Base-by-base conservation (phyloP, 2,888 invertebrate species). In the Luffia ferchaultella region DNA sequence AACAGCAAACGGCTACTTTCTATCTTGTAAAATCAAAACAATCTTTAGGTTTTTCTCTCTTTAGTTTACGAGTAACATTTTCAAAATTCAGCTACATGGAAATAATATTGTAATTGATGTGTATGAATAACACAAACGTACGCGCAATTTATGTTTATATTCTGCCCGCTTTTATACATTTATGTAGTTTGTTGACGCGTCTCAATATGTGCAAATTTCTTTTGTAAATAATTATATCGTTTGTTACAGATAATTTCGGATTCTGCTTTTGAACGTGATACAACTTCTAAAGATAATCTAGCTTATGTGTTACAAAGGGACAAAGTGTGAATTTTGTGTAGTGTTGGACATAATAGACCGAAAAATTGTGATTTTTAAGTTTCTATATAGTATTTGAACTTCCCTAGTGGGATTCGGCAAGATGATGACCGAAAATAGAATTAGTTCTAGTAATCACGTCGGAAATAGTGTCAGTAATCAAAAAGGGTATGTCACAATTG, bases 381-480 rank as follows among this genome's bases (percentile, higher is more conserved):
- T 77, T 82, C 75, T 80, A 76, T 77, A 76, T n/a, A n/a, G n/a
- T n/a, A n/a, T 77, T 76, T 74, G 76, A 76, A 76, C 70, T 60
- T 74, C 80, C 77, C 73, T 71, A 65, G 48, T 67, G 68, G 77
- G 71, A 65, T 71, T 73, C 75, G 73, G 68, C 77, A 85, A 86
- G 76, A 91, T 90, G 90, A 91, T 90, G 89, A 90, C 90, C 68
- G 90, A 90, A 85, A 89, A 88, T 76, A 87, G 87, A 78, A 85
- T 90, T 76, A 89, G 87, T 83, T 86, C 89, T 67, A 90, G 88
- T 83, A 87, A 87, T 83, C 87, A 87, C 82, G 85, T 85, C 62
- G 78, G 85, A 73, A 86, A 85, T 70, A 84, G 80, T 73, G 73
- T 87, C 72, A 76, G 67, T 68, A 83, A 72, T 77, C 86, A 86